These are phyloP conservation scores for Anabas testudineus DNA, from an alignment of 2,797 vertebrate genomes.

Conservation along the genomic window DNA sequence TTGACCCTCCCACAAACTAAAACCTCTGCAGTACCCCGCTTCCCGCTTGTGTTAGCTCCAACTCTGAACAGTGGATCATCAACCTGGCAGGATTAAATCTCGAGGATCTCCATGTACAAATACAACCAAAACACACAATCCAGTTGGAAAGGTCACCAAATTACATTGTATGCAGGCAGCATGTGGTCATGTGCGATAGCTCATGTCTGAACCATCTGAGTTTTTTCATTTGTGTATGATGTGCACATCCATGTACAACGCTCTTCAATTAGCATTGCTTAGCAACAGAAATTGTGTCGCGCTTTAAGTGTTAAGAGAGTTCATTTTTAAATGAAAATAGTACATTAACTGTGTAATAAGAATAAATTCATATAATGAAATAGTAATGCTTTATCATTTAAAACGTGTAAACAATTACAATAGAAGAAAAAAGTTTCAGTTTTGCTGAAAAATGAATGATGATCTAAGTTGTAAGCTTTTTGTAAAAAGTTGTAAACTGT, in stretches of 20 bases:
- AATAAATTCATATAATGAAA: not conserved
- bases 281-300: not conserved
- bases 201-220: not conserved
- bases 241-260: not conserved
- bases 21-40: slow-evolving; percentile 35
- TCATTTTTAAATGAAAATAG: not conserved
- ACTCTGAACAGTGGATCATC: not conserved
- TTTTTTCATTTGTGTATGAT: not conserved
- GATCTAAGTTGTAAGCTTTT: too few relatives aligned
- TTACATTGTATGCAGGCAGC: not conserved
- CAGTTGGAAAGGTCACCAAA: not conserved
- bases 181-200: not conserved
- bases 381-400: not conserved
- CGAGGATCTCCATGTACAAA: not conserved
- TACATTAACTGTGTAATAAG: rapidly evolving
- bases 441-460: too few relatives aligned
- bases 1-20: slow-evolving; percentile 26
- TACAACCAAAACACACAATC: not conserved
- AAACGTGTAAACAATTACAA: not conserved
- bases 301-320: not conserved
- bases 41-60: slow-evolving; percentile 42
- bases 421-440: too few relatives aligned
- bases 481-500: not conserved
- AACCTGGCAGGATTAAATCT: not conserved
- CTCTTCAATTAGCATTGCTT: not conserved